phyloP scores from a whole-genome alignment of 2,113 vertebrate species.

The Aramus guarauna region DNA sequence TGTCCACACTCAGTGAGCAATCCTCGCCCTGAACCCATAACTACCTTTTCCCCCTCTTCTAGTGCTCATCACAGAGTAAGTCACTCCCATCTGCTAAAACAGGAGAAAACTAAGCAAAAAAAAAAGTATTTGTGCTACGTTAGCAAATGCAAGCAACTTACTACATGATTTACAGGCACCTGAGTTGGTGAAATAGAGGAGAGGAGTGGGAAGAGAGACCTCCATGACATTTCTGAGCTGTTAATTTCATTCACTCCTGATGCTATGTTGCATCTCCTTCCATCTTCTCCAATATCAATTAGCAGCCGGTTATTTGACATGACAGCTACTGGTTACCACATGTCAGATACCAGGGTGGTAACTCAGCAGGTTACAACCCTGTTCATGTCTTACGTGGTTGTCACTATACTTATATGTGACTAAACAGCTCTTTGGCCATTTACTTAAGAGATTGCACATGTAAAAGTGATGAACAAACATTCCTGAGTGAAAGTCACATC shows the following conservation, averaged over 20 bases:
- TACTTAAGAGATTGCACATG: neutral
- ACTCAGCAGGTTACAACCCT: neutral
- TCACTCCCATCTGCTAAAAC: neutral
- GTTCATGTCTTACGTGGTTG: rapidly evolving
- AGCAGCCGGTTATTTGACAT: neutral
- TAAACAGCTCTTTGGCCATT: neutral
- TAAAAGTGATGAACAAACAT: neutral
- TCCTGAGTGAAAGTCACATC: neutral
- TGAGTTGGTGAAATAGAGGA: neutral
- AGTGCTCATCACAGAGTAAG: neutral
- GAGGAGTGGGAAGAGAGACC: neutral
- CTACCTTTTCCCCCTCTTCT: neutral
- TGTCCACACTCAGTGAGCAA: rapidly evolving
- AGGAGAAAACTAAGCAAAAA: neutral
- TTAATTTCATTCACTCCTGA: neutral
- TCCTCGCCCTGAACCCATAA: neutral
- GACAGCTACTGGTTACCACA: neutral
- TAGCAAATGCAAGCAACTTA: neutral
- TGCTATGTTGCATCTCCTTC: neutral
- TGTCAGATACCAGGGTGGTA: neutral
- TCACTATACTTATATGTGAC: rapidly evolving
- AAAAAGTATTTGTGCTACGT: neutral
- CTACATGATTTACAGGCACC: neutral
- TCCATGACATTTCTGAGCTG: neutral
- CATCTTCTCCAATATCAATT: neutral